Base-by-base conservation (phyloP, 2,888 invertebrate species). In the Heteromyza rotundicornis region DNA sequence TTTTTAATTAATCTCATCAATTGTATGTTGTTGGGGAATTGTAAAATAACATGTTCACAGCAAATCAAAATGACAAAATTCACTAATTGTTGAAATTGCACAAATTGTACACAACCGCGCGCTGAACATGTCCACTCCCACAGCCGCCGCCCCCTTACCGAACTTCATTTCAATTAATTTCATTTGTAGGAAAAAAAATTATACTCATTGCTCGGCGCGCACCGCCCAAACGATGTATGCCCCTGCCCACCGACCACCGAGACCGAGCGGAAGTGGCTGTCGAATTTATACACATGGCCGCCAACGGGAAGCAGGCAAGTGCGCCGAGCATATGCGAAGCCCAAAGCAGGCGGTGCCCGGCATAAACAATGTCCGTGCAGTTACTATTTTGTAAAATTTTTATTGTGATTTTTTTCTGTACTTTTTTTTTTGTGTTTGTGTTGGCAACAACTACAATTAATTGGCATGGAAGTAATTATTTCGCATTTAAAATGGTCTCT, bases 251-350 rank as follows among this genome's bases (percentile, higher is more conserved):
- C n/a, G n/a, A n/a, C n/a, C 17, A 10, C 2, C 52, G 5, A 53
- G 35, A 53, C 8, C 8, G 2, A 22, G 17, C 14, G 17, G 40
- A 64, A 65, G 69, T 76, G 76, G 76, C 74, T 76, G 73, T 73
- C 76, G 73, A 76, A 75, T 76, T 73, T 72, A 65, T 72, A 72
- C 75, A 74, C 76, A 76, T 75, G 74, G 70, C 73, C 64, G 52
- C 73, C 73, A 73, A 71, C 74, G 74, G 76, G 74, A 71, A 52
- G 27, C 22, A 19, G 47, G 47, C 47, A 20, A 47, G 47, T 47
- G 47, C 47, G 47, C 47, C 19, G 19, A 17, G 14, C 47, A 47
- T 47, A 47, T 47, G 47, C 47, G 47, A 47, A 47, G n/a, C n/a
- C n/a, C n/a, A n/a, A n/a, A n/a, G 19, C 19, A 47, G 47, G 47